These are phyloP conservation scores for Drosophila nikananu DNA, from an alignment of 1,140 invertebrate genomes.

Conservation along the genomic window DNA sequence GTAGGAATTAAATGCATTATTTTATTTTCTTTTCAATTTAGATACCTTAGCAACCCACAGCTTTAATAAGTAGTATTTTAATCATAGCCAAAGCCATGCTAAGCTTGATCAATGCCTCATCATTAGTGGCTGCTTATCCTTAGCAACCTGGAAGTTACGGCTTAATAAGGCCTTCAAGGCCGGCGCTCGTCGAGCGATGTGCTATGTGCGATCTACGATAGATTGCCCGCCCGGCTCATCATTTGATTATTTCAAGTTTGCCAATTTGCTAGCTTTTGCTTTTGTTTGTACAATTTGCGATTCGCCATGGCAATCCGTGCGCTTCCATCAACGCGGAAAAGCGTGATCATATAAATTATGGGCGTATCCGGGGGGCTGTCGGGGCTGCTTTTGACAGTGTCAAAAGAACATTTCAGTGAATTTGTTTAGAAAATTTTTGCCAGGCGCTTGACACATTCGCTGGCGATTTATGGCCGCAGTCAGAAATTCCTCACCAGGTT, in stretches of 20 bases:
- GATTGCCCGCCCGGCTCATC: constrained; percentile 36
- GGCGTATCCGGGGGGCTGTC: constrained; percentile 1
- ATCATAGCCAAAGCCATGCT: constrained; percentile 9
- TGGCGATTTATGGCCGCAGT: constrained; percentile 55
- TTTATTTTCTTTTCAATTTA: background rate
- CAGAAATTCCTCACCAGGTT: constrained; percentile 33
- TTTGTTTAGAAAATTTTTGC: constrained; percentile 72
- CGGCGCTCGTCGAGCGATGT: constrained; percentile 15
- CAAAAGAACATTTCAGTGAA: constrained; percentile 70
- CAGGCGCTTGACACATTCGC: constrained; percentile 62
- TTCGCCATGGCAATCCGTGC: constrained; percentile 59
- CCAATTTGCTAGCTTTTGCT: constrained; percentile 22
- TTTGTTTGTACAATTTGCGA: constrained; percentile 41
- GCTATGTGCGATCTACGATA: constrained; percentile 20
- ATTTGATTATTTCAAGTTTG: constrained; percentile 51
- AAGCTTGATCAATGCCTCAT: constrained; percentile 36
- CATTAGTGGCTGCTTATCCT: constrained; percentile 60
- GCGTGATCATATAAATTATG: constrained; percentile 44
- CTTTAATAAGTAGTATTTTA: background rate
- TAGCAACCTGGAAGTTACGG: constrained; percentile 66
- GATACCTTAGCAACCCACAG: too few relatives aligned
- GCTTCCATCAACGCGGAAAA: constrained; percentile 69
- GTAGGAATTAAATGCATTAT: background rate
- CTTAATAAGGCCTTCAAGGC: constrained; percentile 72
- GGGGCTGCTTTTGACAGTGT: constrained; percentile 49